Percentiles rank a stretch among this genome's conserved stretches.
These are phyloP conservation scores for Eonycteris spelaea DNA, from an alignment of 2,113 vertebrate genomes.

Conservation along the genomic window DNA sequence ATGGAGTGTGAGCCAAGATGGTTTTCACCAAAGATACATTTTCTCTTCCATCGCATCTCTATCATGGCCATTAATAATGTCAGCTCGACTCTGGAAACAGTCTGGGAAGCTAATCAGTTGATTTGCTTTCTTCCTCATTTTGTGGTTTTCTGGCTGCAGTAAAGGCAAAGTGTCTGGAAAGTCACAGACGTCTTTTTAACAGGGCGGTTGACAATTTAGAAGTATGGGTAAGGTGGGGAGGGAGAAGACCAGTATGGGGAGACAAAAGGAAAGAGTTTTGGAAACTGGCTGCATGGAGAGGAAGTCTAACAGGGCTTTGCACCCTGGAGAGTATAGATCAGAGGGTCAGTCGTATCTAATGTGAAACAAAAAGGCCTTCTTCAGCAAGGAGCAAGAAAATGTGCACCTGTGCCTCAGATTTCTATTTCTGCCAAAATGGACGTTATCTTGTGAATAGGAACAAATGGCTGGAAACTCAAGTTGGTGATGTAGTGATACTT, in stretches of 20 bases:
- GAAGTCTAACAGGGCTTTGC: neutral
- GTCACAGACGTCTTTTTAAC: neutral
- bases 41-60: neutral
- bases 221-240: neutral
- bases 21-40: neutral
- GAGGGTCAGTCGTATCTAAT: accelerated
- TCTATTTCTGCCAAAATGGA: conserved; percentile 16
- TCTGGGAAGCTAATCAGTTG: neutral
- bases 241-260: neutral
- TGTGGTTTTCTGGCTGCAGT: neutral
- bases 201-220: neutral
- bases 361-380: neutral
- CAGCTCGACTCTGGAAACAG: neutral
- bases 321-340: neutral
- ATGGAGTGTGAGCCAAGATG: neutral
- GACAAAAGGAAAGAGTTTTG: neutral
- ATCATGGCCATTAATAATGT: neutral
- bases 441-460: neutral
- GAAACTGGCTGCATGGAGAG: neutral
- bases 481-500: conserved; percentile 16
- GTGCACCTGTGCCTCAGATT: accelerated
- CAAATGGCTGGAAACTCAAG: neutral
- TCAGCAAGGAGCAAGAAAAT: neutral
- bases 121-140: neutral
- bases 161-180: neutral